Evolutionary conservation across 2,113 vertebrate genomes (phyloP), one percentile per base, ranked within the genome.

Genomic region (Petroica traversi): DNA sequence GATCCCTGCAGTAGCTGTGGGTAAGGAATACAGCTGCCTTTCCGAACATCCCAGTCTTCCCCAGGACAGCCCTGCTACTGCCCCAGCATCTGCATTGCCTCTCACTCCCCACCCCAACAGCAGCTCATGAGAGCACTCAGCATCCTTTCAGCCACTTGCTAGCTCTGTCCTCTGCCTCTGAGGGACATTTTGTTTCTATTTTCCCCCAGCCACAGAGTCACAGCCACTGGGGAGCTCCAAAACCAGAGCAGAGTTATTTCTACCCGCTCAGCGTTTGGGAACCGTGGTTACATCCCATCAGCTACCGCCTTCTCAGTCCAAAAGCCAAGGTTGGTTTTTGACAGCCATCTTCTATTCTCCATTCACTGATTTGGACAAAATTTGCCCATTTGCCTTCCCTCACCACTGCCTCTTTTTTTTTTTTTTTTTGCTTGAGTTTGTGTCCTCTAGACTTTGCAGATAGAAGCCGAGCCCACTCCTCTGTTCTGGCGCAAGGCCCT

Each of bases 301-400:
- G 43, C 40, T 63, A 26, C 63, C 0, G 3, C 36, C 66, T 77
- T 40, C 8, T 5, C 49, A 46, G 38, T 41, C 64, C 41, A 3
- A 81, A 73, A 88, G 36, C n/a, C 54, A 58, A 41, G 18, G 59
- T 45, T 75, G 34, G 3, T 11, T 93, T 73, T 58, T 74, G 80
- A 93, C 72, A 85, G 62, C 72, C 81, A 93, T 79, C 43, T 93
- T 94, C 51, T 72, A 7, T 68, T 84, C 92, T 71, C 8, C 11
- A 76, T 73, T 71, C 48, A 49, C 57, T 63, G 19, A 52, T 81
- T 48, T 68, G 31, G 51, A 86, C 18, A 14, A 72, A 52, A 72
- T 61, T 49, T 61, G 24, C 20, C 33, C 34, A 16, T n/a, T 46
- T 85, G 40, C 31, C 51, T 74, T 85, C 41, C 49, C n/a, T 76